phyloP scores from a whole-genome alignment of 1,140 invertebrate species.

The Holotrichia oblita region DNA sequence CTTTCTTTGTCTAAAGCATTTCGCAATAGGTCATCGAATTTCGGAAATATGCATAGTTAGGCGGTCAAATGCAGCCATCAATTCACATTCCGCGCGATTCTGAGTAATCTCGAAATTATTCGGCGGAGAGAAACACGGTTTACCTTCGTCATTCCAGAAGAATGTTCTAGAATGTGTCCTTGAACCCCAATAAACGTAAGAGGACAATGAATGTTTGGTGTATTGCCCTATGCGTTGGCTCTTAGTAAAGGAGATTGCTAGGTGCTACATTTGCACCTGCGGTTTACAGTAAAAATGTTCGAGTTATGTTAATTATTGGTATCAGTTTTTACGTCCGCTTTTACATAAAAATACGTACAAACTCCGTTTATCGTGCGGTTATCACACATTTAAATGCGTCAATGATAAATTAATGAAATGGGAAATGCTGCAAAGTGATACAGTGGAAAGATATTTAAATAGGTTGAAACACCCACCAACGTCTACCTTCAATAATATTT shows the following conservation, averaged over 20 bases:
- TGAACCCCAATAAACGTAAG: slow-evolving; percentile 25
- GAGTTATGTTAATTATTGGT: neutral
- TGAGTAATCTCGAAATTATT: slow-evolving; percentile 26
- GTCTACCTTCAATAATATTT: no score
- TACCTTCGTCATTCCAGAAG: slow-evolving; percentile 7
- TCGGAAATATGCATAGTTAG: neutral
- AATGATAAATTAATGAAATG: no score
- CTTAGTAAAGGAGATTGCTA: neutral
- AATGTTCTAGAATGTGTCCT: slow-evolving; percentile 23
- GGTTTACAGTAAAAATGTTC: slow-evolving; percentile 14
- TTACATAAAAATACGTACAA: no score
- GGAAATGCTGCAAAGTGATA: no score
- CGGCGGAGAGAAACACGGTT: neutral
- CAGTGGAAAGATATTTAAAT: no score
- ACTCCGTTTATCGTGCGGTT: no score
- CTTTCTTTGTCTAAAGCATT: neutral
- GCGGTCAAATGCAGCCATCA: neutral
- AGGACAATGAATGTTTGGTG: slow-evolving; percentile 18
- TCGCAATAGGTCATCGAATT: neutral
- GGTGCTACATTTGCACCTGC: neutral
- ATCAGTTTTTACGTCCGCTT: no score
- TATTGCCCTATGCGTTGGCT: neutral
- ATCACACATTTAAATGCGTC: no score
- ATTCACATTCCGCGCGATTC: neutral
- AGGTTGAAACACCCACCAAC: no score